Percentiles rank a stretch among this genome's conserved stretches.
phyloP scores from a whole-genome alignment of 2,113 vertebrate species.

The Mirounga angustirostris region DNA sequence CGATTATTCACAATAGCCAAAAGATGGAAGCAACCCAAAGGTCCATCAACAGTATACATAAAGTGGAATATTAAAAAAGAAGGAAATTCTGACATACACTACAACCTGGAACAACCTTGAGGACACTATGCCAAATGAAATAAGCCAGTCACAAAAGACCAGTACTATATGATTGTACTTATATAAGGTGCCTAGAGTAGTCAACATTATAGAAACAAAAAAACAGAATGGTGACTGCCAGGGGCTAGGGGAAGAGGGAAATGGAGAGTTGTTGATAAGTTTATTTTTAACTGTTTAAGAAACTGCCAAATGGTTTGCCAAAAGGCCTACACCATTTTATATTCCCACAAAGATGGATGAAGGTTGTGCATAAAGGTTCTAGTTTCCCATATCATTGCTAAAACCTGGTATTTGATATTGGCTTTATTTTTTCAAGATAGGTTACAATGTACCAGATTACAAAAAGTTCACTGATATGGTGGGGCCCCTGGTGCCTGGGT shows the following conservation, averaged over 20 bases:
- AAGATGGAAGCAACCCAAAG: background rate
- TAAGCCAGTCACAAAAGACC: background rate
- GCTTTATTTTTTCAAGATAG: background rate
- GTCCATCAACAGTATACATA: background rate
- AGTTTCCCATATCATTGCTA: background rate
- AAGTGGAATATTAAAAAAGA: background rate
- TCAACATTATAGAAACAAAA: background rate
- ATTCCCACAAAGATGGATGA: background rate
- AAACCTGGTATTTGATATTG: background rate
- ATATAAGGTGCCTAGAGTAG: background rate
- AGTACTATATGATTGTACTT: background rate
- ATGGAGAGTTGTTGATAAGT: background rate
- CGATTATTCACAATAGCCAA: background rate
- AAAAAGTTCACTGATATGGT: background rate
- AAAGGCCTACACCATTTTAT: slow-evolving; percentile 24
- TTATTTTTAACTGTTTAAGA: slow-evolving; percentile 43
- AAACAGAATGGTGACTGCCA: background rate
- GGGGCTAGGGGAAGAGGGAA: background rate
- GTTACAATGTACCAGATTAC: background rate
- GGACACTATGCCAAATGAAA: background rate
- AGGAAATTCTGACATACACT: background rate
- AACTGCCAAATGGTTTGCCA: slow-evolving; percentile 2
- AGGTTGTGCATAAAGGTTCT: background rate
- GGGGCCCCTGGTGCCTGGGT: background rate
- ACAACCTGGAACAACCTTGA: background rate